Conservation (phyloP, 2,113 vertebrate species). For the Columba janthina region DNA sequence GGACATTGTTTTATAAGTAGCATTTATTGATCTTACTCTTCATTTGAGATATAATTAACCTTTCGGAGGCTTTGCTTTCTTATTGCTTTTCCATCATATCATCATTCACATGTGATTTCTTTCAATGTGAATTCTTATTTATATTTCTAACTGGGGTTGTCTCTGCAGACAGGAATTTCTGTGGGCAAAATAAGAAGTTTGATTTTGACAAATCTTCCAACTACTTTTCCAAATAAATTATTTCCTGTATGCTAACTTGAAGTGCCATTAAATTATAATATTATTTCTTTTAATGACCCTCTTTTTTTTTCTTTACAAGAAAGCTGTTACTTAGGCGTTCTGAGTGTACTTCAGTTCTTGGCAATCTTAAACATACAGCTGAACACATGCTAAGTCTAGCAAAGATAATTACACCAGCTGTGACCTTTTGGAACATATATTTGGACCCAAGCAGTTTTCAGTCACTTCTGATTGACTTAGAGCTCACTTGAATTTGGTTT, state of each 20-base stretch:
- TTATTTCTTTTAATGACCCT: background rate
- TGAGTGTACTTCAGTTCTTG: constrained; percentile 49
- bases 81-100: background rate
- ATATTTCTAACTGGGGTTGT: background rate
- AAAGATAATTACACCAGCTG: constrained; percentile 74
- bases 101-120: background rate
- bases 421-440: constrained; percentile 75
- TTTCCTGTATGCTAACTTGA: background rate
- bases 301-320: constrained; percentile 39
- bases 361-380: constrained; percentile 58
- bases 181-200: background rate
- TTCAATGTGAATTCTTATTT: background rate
- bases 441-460: constrained; percentile 71
- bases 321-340: constrained; percentile 63
- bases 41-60: constrained; percentile 39
- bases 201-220: constrained; percentile 15
- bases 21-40: constrained; percentile 28
- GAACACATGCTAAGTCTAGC: constrained; percentile 65
- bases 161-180: background rate
- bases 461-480: constrained; percentile 73
- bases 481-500: constrained; percentile 68
- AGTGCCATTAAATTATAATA: constrained; percentile 6
- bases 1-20: constrained; percentile 11
- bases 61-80: constrained; percentile 11
- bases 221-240: constrained; percentile 7